phyloP scores from a whole-genome alignment of 2,113 vertebrate genomes.

The Tupaia tana region DNA sequence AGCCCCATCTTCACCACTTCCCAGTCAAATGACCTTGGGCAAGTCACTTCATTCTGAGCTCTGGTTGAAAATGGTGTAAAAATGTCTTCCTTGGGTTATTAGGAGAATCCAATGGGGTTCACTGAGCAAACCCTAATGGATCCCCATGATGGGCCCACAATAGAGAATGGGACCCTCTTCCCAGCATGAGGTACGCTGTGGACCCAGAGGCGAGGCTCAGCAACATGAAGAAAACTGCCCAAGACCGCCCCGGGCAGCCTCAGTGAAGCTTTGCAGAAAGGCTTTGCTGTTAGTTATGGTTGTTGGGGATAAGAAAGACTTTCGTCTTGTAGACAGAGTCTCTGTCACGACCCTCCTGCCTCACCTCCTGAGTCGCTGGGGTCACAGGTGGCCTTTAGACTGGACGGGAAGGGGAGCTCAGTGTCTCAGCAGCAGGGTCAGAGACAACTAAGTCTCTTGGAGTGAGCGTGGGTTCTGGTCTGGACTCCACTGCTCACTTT shows the following conservation, averaged over 20 bases:
- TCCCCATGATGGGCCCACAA: neutral
- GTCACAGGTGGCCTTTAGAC: no score
- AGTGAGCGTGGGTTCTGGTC: neutral
- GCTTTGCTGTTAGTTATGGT: neutral
- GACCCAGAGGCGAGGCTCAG: neutral
- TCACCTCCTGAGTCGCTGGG: no score
- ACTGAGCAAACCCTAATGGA: neutral
- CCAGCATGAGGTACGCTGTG: neutral
- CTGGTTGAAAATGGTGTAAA: neutral
- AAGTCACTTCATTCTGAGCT: constrained; percentile 46
- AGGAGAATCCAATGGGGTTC: neutral
- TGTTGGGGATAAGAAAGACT: neutral
- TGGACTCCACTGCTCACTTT: neutral
- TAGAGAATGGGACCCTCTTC: neutral
- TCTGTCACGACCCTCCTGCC: no score
- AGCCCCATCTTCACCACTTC: neutral
- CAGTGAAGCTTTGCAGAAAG: neutral
- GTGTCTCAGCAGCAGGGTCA: no score
- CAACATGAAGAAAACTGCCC: neutral
- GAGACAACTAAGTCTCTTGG: neutral
- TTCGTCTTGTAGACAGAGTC: no score
- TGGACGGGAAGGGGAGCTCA: no score
- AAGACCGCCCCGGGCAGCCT: neutral
- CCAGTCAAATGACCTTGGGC: neutral
- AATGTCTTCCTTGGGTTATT: neutral